Conservation (phyloP, 1,140 invertebrate genomes). For the Cydia splendana region DNA sequence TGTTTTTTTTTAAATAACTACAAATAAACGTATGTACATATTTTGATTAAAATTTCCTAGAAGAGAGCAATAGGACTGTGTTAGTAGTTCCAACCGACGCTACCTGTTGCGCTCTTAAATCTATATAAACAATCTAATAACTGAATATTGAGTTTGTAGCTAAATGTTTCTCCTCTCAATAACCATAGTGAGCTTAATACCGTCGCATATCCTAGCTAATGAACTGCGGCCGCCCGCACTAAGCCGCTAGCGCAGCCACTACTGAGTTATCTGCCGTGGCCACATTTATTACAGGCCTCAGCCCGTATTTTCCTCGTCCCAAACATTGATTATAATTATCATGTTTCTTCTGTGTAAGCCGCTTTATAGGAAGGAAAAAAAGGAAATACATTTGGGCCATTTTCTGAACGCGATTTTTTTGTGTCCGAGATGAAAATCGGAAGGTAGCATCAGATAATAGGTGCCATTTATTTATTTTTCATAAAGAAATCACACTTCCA, state of each 20-base stretch:
- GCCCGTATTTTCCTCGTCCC: conserved; percentile 26
- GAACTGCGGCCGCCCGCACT: conserved; percentile 17
- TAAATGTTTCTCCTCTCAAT: not conserved
- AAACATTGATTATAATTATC: conserved; percentile 20
- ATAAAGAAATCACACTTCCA: too few species aligned
- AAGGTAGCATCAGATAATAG: too few species aligned
- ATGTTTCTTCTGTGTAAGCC: not conserved
- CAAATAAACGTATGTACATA: too few species aligned
- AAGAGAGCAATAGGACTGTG: not conserved
- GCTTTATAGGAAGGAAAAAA: not conserved
- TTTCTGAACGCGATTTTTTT: too few species aligned
- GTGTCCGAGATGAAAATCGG: too few species aligned
- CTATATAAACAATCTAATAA: not conserved
- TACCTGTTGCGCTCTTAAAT: not conserved
- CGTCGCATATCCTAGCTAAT: conserved; percentile 22
- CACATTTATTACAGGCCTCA: conserved; percentile 23
- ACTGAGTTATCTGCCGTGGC: conserved; percentile 22
- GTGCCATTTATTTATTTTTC: too few species aligned
- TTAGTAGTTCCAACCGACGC: not conserved
- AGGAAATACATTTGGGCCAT: too few species aligned
- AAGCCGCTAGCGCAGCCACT: conserved; percentile 21
- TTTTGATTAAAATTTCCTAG: not conserved
- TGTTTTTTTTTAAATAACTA: too few species aligned
- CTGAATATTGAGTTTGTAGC: conserved; percentile 12
- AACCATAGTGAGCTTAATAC: conserved; percentile 16